A percentile compares a stretch with the other conserved stretches of the same genome.
phyloP scores from a whole-genome alignment of 2,113 vertebrate genomes.

The Nothoprocta pentlandii region DNA sequence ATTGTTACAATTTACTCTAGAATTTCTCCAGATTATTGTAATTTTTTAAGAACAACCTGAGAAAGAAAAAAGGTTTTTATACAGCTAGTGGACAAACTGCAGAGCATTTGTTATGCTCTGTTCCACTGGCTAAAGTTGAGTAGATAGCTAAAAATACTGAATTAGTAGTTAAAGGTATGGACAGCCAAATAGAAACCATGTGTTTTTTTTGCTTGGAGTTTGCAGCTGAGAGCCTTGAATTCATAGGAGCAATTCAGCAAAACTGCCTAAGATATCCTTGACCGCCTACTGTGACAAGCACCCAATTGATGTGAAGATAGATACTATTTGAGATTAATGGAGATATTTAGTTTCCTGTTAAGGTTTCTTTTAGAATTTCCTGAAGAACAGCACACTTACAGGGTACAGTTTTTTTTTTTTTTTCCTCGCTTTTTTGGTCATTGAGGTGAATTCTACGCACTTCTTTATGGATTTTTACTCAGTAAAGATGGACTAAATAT shows the following conservation, averaged over 20 bases:
- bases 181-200: background rate
- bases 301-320: background rate
- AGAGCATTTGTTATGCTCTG: background rate
- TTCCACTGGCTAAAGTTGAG: background rate
- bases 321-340: background rate
- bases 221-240: background rate
- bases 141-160: background rate
- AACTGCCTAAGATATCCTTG: background rate
- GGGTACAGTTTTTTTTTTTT: background rate
- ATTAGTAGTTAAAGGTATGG: background rate
- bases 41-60: background rate
- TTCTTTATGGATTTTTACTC: background rate
- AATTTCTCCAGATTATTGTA: rapidly evolving
- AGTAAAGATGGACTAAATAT: background rate
- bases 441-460: background rate
- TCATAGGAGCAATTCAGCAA: background rate
- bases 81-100: rapidly evolving
- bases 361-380: background rate
- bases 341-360: background rate
- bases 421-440: background rate
- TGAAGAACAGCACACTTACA: background rate
- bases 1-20: background rate
- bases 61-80: no score
- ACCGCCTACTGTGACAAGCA: background rate
- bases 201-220: background rate